Evolutionary conservation across 2,797 vertebrate species (phyloP), one percentile per base, ranked within the genome.

Genomic region (Chaunax sp.): DNA sequence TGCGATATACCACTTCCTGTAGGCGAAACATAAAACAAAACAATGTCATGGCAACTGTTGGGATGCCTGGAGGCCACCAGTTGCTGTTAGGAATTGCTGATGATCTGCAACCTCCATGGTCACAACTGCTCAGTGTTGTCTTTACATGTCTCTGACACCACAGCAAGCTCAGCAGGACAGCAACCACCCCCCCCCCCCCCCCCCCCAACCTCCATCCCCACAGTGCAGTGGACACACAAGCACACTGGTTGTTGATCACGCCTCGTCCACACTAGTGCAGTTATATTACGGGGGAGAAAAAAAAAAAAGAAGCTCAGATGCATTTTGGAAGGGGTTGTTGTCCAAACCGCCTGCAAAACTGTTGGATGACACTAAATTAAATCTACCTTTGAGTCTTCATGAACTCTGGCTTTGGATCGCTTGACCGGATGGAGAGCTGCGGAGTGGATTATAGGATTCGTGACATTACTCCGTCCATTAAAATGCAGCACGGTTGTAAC

Each of bases 21-120:
- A 46, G 75, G 80, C 59, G 38, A 80, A 83, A 84, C 85, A 84
- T 86, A 62, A 88, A 88, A 89, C 82, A 75, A 83, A 87, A 87
- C 76, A 71, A 82, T 72, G 85, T 83, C 80, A 87, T 77, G 77
- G 81, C 87, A 92, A 92, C 89, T 87, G 90, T 73, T 60, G 63
- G 82, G 84, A 59, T 72, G 81, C 82, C 82, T 86, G 89, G 80
- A 85, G 81, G 81, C 83, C 85, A 89, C 81, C 91, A 90, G 90
- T 91, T 92, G 90, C 84, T 77, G 86, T 63, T 60, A 86, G 87
- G 86, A 89, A 88, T 90, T 90, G 87, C 87, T 85, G 88, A 87
- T 89, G 87, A 89, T 86, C 81, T 60, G 81, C 73, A 86, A 87
- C 75, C 78, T 81, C 78, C 53, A 60, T 64, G 12, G 72, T 57